Base-by-base conservation (phyloP, 2,113 vertebrate genomes). In the Gyps fulvus region DNA sequence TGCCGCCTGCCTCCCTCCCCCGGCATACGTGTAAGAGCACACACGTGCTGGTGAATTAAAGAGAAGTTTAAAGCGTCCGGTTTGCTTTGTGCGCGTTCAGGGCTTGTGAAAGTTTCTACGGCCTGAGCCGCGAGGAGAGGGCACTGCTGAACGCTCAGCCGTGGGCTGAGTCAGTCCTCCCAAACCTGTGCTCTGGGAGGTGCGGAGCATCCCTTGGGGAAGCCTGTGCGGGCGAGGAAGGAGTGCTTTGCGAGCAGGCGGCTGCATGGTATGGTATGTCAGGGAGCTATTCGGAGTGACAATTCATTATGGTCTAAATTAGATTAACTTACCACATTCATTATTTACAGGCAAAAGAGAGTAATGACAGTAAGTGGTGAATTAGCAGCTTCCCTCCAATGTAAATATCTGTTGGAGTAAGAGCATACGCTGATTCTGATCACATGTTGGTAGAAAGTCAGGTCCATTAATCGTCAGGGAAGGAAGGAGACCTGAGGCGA, bases 251-350 rank as follows among this genome's bases (percentile, higher is more conserved):
- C 9, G 67, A 72, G 65, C 66, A 82, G 67, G 38, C 1, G 2
- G 54, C 79, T 54, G 55, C 57, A 3, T 16, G 65, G 1, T 55
- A 16, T 16, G 61, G 36, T n/a, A 42, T 89, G 88, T 59, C 77
- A 42, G 74, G 63, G 81, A 89, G 65, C 88, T 71, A 5, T 49
- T 89, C 13, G 8, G 38, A 77, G 66, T 25, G 87, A 59, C 85
- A 69, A 95, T 90, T 97, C 71, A 89, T 84, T 95, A 87, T 15
- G 4, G 31, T 66, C 76, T 77, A 50, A 74, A 85, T 92, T 87
- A 89, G 57, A 67, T 90, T 89, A 92, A 42, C 65, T 5, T 45
- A 3, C 82, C 73, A 27, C 87, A 65, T 72, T 82, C 49, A 74
- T 92, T 92, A 91, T 83, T 91, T 93, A 82, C 54, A 29, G 70